These are phyloP conservation scores for Venusia cambrica DNA, from an alignment of 2,888 invertebrate species.

Conservation along the genomic window DNA sequence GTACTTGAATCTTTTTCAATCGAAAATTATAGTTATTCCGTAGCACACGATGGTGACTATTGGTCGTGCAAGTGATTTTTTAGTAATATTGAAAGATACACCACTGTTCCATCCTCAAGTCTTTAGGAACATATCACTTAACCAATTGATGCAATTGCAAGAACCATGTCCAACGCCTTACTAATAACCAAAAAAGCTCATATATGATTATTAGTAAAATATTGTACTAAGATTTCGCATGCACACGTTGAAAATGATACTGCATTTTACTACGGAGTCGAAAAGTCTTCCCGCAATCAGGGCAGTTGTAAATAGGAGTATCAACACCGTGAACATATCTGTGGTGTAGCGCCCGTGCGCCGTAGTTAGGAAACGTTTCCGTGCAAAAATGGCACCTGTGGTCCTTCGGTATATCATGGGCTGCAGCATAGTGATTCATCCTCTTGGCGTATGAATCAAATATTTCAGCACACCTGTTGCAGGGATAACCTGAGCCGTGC, in stretches of 20 bases:
- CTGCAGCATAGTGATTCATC: constrained; percentile 47
- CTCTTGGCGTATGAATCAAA: constrained; percentile 55
- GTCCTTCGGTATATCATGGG: constrained; percentile 49
- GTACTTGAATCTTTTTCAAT: too few species aligned
- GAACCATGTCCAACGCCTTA: too few species aligned
- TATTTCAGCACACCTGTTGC: constrained; percentile 47
- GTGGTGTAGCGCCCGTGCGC: constrained; percentile 53
- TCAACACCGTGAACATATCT: constrained; percentile 45
- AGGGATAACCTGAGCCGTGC: constrained; percentile 55
- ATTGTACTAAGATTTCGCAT: constrained; percentile 16
- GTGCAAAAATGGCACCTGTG: constrained; percentile 58
- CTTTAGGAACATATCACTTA: too few species aligned
- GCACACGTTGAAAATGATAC: constrained; percentile 20
- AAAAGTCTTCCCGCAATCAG: constrained; percentile 56
- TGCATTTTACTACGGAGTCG: constrained; percentile 50
- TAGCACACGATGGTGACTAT: too few species aligned
- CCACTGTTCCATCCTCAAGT: too few species aligned
- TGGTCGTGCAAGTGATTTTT: too few species aligned
- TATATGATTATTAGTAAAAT: too few species aligned
- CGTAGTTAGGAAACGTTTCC: constrained; percentile 56
- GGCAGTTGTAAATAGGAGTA: constrained; percentile 49
- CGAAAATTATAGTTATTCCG: too few species aligned
- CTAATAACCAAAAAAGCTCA: too few species aligned
- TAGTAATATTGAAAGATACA: too few species aligned
- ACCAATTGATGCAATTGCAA: too few species aligned